Percentiles rank a stretch among this genome's conserved stretches.
Conservation (phyloP, 2,888 invertebrate species). For the Meteorus cinctellus region DNA sequence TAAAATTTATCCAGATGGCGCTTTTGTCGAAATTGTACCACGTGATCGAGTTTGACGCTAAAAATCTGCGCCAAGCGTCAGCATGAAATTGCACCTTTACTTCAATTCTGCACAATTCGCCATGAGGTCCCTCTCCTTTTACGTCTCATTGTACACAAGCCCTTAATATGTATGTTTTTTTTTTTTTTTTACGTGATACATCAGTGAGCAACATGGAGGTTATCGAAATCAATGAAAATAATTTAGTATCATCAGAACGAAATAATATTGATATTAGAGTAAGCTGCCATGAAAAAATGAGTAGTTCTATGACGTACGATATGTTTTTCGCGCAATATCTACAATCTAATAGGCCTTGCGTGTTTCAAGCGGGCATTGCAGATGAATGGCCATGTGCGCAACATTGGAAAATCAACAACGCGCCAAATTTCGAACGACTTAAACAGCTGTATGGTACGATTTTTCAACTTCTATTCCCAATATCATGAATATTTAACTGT, state of each 20-base stretch:
- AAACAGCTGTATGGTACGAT: slow-evolving; percentile 65
- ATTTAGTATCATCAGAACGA: neutral
- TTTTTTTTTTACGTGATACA: neutral
- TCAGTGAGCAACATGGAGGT: slow-evolving; percentile 32
- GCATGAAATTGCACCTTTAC: too few species aligned
- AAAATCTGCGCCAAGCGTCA: too few species aligned
- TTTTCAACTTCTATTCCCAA: slow-evolving; percentile 39
- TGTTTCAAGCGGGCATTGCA: slow-evolving; percentile 78
- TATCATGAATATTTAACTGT: slow-evolving; percentile 48
- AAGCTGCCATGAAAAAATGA: slow-evolving; percentile 24
- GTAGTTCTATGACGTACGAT: slow-evolving; percentile 59
- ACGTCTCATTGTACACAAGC: too few species aligned
- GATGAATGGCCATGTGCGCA: slow-evolving; percentile 79
- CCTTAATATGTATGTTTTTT: neutral
- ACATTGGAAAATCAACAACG: slow-evolving; percentile 77
- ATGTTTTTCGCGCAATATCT: slow-evolving; percentile 67
- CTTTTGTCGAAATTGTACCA: too few species aligned
- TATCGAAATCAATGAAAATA: slow-evolving; percentile 33
- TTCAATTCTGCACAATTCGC: too few species aligned
- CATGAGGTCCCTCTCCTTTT: too few species aligned
- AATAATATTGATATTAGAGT: slow-evolving; percentile 23
- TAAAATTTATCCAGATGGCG: too few species aligned
- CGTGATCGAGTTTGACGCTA: too few species aligned
- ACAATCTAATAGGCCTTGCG: slow-evolving; percentile 78
- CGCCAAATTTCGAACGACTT: slow-evolving; percentile 80